Conservation (phyloP, 2,113 vertebrate species). For the Strix aluco region DNA sequence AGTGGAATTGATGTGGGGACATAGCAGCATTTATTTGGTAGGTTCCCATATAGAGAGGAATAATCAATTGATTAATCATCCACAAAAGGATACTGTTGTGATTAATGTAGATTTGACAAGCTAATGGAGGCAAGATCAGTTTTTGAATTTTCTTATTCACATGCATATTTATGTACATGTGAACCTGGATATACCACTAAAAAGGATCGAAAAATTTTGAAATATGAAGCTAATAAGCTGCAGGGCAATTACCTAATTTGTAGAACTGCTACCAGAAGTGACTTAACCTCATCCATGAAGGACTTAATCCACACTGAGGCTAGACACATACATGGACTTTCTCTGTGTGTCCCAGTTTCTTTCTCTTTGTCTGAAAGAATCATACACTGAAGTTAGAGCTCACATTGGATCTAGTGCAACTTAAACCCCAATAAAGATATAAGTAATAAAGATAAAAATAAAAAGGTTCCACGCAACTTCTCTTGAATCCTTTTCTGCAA, state of each 20-base stretch:
- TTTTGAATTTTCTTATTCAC: background rate
- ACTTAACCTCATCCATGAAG: background rate
- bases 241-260: background rate
- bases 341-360: background rate
- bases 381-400: background rate
- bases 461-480: background rate
- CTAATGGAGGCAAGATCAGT: background rate
- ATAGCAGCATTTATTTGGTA: background rate
- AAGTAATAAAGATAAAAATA: background rate
- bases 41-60: background rate
- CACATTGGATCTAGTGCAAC: background rate
- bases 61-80: background rate
- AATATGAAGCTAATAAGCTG: background rate
- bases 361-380: background rate
- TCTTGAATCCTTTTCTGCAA: background rate
- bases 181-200: background rate
- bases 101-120: background rate
- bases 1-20: background rate
- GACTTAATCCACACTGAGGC: background rate
- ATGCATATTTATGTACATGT: background rate
- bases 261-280: background rate
- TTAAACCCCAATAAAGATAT: background rate
- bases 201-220: background rate
- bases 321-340: background rate
- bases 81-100: background rate